Evolutionary conservation across 64 coral and sea anemone genomes (phyloP).

Genomic region (Hydrozoanthus tunicans): DNA sequence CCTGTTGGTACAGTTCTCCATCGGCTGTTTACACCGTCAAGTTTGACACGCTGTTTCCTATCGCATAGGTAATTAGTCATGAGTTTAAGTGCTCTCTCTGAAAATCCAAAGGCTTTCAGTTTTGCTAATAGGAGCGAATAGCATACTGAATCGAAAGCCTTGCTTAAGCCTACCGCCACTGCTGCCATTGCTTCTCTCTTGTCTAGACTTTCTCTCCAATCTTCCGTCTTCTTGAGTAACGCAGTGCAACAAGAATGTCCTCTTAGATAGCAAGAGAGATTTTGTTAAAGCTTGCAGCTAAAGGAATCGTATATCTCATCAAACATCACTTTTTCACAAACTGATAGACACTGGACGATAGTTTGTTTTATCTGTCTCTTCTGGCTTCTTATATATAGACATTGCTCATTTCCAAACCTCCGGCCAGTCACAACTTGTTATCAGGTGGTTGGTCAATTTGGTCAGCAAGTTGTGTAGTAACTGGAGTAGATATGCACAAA

Average conservation of each 20-base stretch:
- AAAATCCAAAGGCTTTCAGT: constrained; percentile 29
- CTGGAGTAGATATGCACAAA: constrained; percentile 13
- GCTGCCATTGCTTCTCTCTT: constrained; percentile 28
- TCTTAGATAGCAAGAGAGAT: constrained; percentile 31
- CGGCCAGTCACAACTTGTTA: constrained; percentile 7
- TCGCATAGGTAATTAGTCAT: constrained; percentile 21
- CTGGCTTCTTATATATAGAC: constrained; percentile 8
- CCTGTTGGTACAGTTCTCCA: background rate
- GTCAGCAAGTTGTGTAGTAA: constrained; percentile 8
- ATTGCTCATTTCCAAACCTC: constrained; percentile 28
- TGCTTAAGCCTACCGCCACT: constrained; percentile 38
- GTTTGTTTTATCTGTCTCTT: constrained; percentile 33
- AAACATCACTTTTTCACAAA: constrained; percentile 40
- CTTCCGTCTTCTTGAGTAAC: constrained; percentile 27
- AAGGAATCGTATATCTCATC: constrained; percentile 11
- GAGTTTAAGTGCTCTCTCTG: background rate
- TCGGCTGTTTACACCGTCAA: background rate
- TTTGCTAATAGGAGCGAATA: constrained; percentile 23
- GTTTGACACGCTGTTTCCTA: background rate
- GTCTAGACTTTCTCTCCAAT: constrained; percentile 44
- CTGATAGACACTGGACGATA: constrained; percentile 29
- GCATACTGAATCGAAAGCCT: constrained; percentile 40
- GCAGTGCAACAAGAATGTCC: constrained; percentile 33
- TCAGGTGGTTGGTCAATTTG: constrained; percentile 2
- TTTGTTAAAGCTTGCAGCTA: background rate